Conservation (phyloP, 2,797 vertebrate species). For the Ambastaia sidthimunki region DNA sequence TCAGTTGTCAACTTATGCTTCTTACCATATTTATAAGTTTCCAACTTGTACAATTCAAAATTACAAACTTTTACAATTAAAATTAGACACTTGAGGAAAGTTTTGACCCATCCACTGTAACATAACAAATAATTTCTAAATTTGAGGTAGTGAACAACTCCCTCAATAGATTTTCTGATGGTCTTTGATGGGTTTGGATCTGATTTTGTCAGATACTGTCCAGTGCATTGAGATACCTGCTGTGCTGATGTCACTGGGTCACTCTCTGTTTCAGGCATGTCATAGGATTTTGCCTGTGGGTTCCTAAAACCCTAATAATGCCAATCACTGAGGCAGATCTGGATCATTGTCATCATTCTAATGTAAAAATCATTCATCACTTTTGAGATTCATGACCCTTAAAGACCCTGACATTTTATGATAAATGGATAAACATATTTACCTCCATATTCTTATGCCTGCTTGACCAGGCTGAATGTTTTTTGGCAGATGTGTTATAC, state of each 20-base stretch:
- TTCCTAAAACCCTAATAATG: neutral
- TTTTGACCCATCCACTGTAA: too few species aligned
- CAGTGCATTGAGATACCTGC: neutral
- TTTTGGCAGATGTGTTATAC: constrained; percentile 79
- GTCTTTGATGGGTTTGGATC: neutral
- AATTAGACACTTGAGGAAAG: too few species aligned
- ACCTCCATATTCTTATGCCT: neutral
- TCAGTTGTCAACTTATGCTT: too few species aligned
- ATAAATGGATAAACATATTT: constrained; percentile 33
- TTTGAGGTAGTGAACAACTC: too few species aligned
- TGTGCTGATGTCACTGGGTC: neutral
- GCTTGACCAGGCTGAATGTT: constrained; percentile 52
- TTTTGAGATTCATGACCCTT: constrained; percentile 15
- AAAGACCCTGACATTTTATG: constrained; percentile 13
- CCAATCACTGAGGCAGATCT: neutral
- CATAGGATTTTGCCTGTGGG: neutral
- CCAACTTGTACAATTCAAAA: too few species aligned
- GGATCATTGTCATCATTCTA: neutral
- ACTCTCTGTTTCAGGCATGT: neutral
- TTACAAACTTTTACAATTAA: too few species aligned
- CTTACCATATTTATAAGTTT: too few species aligned
- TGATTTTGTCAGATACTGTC: neutral
- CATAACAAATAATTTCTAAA: too few species aligned
- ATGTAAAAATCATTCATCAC: constrained; percentile 14
- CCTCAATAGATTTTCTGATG: neutral